Evolutionary conservation across 1,140 invertebrate species (phyloP).

Genomic region (Contarinia nasturtii): DNA sequence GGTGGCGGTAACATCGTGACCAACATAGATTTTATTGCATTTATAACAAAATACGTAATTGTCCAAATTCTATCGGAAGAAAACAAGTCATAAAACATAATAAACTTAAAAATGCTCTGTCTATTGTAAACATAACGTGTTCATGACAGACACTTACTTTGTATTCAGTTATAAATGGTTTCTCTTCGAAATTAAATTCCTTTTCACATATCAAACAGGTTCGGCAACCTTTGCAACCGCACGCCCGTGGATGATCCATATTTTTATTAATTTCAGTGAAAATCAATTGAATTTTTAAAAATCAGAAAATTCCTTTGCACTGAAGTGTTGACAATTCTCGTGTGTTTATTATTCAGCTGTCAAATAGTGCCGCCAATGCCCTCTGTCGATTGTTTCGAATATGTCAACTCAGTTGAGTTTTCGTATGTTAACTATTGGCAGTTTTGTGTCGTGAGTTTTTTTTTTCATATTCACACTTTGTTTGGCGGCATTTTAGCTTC

Average conservation of each 20-base stretch:
- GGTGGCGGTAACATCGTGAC: slow-evolving; percentile 36
- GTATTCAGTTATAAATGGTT: slow-evolving; percentile 17
- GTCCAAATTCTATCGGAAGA: slow-evolving; percentile 24
- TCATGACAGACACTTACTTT: neutral
- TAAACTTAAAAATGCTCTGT: neutral
- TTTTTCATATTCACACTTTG: too few relatives aligned
- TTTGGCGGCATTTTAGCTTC: too few relatives aligned
- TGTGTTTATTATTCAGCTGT: too few relatives aligned
- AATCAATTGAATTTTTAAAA: too few relatives aligned
- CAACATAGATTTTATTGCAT: slow-evolving; percentile 54
- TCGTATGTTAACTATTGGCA: too few relatives aligned
- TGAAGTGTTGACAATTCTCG: too few relatives aligned
- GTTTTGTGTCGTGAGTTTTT: too few relatives aligned
- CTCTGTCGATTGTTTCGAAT: too few relatives aligned
- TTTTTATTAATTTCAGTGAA: too few relatives aligned
- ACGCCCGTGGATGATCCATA: slow-evolving; percentile 53
- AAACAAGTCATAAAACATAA: slow-evolving; percentile 1
- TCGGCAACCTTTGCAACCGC: slow-evolving; percentile 82
- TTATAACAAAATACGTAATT: slow-evolving; percentile 53
- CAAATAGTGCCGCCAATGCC: too few relatives aligned
- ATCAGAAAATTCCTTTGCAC: too few relatives aligned
- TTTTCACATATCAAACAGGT: slow-evolving; percentile 73
- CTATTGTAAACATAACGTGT: neutral
- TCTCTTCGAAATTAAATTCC: slow-evolving; percentile 37
- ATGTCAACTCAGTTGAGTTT: too few relatives aligned